Conservation (phyloP, 2,888 invertebrate genomes). For the Acanthoscelides obtectus region DNA sequence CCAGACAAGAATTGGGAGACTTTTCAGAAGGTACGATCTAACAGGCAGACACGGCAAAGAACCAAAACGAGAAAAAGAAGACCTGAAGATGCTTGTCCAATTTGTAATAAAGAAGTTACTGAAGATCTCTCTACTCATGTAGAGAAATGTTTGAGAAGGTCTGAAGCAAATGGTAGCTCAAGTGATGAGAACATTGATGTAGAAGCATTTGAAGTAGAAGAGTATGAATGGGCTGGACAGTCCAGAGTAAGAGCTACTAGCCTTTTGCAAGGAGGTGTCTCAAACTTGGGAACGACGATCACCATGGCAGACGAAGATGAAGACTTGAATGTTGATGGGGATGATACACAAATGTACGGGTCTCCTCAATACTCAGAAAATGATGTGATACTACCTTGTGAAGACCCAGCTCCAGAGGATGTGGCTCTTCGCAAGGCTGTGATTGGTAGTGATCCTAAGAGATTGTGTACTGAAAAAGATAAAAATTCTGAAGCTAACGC, state of each 20-base stretch:
- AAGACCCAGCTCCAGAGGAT: slow-evolving; percentile 52
- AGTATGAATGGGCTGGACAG: slow-evolving; percentile 91
- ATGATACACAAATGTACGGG: slow-evolving; percentile 82
- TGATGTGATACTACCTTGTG: slow-evolving; percentile 58
- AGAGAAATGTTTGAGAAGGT: slow-evolving; percentile 60
- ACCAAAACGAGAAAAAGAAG: slow-evolving; percentile 65
- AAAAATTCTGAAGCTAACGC: slow-evolving; percentile 16
- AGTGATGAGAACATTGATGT: slow-evolving; percentile 77
- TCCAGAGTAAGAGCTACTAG: slow-evolving; percentile 72
- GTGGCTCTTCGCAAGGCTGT: slow-evolving; percentile 54
- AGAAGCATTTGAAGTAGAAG: slow-evolving; percentile 72
- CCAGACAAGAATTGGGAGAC: slow-evolving; percentile 66
- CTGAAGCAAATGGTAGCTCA: slow-evolving; percentile 50
- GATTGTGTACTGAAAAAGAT: slow-evolving; percentile 16
- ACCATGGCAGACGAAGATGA: slow-evolving; percentile 57
- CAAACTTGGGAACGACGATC: slow-evolving; percentile 50
- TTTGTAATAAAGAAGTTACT: slow-evolving; percentile 69
- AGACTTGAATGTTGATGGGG: slow-evolving; percentile 81
- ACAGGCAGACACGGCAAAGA: slow-evolving; percentile 63
- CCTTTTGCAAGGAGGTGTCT: slow-evolving; percentile 62
- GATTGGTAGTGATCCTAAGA: slow-evolving; percentile 34
- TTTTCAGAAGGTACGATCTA: slow-evolving; percentile 68
- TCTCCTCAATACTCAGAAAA: slow-evolving; percentile 80
- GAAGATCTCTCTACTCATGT: slow-evolving; percentile 71
- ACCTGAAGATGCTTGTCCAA: slow-evolving; percentile 68